phyloP scores from a whole-genome alignment of 1,140 invertebrate genomes.

The Drosophila tani region DNA sequence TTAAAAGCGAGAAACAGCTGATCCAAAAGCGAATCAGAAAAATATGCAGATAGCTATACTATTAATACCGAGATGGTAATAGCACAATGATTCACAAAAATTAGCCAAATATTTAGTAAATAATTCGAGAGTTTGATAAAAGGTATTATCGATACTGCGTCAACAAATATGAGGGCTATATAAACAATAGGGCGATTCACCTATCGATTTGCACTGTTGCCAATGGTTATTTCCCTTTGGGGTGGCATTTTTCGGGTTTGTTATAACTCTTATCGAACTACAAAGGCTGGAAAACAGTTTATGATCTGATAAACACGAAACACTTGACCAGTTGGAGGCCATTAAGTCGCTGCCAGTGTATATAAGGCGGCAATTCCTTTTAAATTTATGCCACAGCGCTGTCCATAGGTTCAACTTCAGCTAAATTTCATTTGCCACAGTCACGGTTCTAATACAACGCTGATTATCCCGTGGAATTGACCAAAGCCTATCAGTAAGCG shows the following conservation, averaged over 20 bases:
- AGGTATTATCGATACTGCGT: constrained; percentile 20
- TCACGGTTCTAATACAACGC: constrained; percentile 21
- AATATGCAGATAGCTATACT: constrained; percentile 11
- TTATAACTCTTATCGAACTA: constrained; percentile 43
- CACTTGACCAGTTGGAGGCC: constrained; percentile 46
- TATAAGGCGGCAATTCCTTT: constrained; percentile 42
- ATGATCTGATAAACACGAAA: constrained; percentile 47
- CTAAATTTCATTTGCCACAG: constrained; percentile 5
- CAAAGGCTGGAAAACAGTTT: constrained; percentile 41
- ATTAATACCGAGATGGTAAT: constrained; percentile 22
- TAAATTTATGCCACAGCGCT: constrained; percentile 51
- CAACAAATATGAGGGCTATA: constrained; percentile 42
- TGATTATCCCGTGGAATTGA: constrained; percentile 26
- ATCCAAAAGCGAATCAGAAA: neutral
- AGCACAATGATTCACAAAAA: constrained; percentile 27
- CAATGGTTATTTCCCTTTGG: constrained; percentile 28
- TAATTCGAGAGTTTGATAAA: constrained; percentile 29
- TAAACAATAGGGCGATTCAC: constrained; percentile 32
- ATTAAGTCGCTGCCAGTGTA: constrained; percentile 19
- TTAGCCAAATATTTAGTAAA: constrained; percentile 34
- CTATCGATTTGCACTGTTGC: constrained; percentile 40
- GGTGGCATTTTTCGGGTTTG: constrained; percentile 27
- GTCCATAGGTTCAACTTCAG: constrained; percentile 34
- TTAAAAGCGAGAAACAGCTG: constrained; percentile 10
- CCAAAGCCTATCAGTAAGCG: constrained; percentile 10